Conservation (phyloP, 2,113 vertebrate species). For the Esox niger region DNA sequence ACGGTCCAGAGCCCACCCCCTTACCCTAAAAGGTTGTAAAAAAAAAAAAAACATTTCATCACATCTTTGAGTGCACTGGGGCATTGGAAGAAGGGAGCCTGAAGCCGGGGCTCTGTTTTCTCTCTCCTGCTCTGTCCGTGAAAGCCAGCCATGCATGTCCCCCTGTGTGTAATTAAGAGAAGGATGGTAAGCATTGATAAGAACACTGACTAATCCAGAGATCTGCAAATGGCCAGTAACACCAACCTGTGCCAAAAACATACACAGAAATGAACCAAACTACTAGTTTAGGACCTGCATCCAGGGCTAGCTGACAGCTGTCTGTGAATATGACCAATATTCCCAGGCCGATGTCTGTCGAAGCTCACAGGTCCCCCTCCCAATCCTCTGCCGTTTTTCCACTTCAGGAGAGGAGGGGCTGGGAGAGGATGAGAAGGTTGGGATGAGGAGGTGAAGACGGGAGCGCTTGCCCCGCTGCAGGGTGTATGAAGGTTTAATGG, state of each 20-base stretch:
- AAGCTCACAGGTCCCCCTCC: too few species aligned
- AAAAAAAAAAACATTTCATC: too few species aligned
- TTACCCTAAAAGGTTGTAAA: too few species aligned
- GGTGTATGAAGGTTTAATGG: background rate
- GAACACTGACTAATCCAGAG: too few species aligned
- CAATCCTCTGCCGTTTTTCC: background rate
- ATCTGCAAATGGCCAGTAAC: conserved; percentile 12
- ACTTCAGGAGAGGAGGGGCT: conserved; percentile 4
- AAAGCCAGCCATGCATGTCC: conserved; percentile 24
- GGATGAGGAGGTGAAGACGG: conserved; percentile 17
- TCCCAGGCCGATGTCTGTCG: too few species aligned
- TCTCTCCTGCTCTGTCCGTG: conserved; percentile 19
- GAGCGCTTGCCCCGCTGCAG: background rate
- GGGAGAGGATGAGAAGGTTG: background rate
- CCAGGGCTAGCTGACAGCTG: too few species aligned
- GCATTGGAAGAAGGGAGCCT: too few species aligned
- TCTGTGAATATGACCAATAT: too few species aligned
- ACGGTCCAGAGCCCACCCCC: too few species aligned
- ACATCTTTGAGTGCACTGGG: too few species aligned
- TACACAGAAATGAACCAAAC: too few species aligned
- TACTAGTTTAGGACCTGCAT: too few species aligned
- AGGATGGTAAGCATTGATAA: conserved; percentile 1
- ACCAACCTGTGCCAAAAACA: background rate
- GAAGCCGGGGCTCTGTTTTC: conserved; percentile 23
- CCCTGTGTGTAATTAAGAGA: conserved; percentile 39